These are phyloP conservation scores for Chionoecetes opilio DNA, from an alignment of 1,140 invertebrate genomes.

Conservation along the genomic window DNA sequence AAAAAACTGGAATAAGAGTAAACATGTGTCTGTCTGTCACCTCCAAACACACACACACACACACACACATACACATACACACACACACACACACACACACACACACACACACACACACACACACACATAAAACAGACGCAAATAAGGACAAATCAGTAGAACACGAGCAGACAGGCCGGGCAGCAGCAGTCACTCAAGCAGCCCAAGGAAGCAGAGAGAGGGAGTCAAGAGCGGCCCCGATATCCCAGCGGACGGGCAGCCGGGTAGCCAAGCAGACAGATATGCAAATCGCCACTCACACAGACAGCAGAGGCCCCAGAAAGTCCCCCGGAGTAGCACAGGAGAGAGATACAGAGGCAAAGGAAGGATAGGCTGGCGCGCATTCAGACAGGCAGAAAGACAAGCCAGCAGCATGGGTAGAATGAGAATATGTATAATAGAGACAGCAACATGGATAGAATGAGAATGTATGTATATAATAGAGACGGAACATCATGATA, in stretches of 20 bases:
- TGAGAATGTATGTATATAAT: background rate
- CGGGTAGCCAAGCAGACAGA: background rate
- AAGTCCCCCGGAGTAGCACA: background rate
- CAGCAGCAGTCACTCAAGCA: background rate
- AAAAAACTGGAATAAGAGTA: no score
- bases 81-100: no score
- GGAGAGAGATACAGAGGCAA: background rate
- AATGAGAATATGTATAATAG: background rate
- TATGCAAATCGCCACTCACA: background rate
- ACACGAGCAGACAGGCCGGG: background rate
- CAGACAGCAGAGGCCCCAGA: background rate
- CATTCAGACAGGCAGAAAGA: background rate
- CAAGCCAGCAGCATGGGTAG: background rate
- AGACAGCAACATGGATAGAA: background rate
- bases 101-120: no score
- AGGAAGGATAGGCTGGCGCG: background rate
- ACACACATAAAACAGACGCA: no score
- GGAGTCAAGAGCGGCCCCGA: background rate
- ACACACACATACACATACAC: no score
- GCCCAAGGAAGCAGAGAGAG: background rate
- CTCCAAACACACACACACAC: no score
- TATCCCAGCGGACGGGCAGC: background rate
- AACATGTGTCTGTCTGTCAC: no score
- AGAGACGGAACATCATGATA: background rate
- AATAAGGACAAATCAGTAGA: background rate